These are phyloP conservation scores for Samia ricini DNA, from an alignment of 1,140 invertebrate genomes.

Conservation along the genomic window DNA sequence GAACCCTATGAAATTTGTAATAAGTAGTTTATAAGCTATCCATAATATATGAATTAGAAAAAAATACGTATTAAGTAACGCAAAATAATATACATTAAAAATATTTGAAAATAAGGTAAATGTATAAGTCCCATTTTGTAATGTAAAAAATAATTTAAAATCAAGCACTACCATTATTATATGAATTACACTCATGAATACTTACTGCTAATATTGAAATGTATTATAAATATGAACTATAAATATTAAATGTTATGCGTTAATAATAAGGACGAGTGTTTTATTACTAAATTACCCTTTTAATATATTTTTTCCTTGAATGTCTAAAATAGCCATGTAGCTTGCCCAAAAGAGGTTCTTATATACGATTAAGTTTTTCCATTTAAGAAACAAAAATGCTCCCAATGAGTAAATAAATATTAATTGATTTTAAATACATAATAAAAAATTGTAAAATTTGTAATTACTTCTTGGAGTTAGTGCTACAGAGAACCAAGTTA, in stretches of 20 bases:
- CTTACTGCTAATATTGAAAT: constrained; percentile 77
- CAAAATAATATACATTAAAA: constrained; percentile 57
- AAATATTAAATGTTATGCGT: constrained; percentile 80
- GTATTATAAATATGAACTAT: constrained; percentile 78
- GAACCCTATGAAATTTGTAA: constrained; percentile 56
- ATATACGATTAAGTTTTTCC: too few relatives aligned
- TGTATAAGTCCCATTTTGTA: constrained; percentile 71
- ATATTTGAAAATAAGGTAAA: constrained; percentile 40
- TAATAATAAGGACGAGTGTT: constrained; percentile 69
- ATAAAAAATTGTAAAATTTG: too few relatives aligned
- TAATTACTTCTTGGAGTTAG: too few relatives aligned
- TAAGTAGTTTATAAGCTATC: constrained; percentile 41
- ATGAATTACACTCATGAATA: constrained; percentile 72
- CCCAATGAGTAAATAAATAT: too few relatives aligned
- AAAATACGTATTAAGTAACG: constrained; percentile 46
- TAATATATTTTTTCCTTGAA: neutral
- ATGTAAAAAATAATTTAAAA: constrained; percentile 56
- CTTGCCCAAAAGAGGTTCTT: too few relatives aligned
- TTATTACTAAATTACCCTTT: constrained; percentile 32
- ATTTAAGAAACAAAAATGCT: too few relatives aligned
- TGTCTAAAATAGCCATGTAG: neutral
- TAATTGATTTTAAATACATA: too few relatives aligned
- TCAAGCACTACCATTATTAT: constrained; percentile 70
- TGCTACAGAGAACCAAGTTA: too few relatives aligned
- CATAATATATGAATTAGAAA: constrained; percentile 7